Percentiles rank a stretch among this genome's conserved stretches.
phyloP scores from a whole-genome alignment of 1,140 invertebrate genomes.

The Elymnias hypermnestra region DNA sequence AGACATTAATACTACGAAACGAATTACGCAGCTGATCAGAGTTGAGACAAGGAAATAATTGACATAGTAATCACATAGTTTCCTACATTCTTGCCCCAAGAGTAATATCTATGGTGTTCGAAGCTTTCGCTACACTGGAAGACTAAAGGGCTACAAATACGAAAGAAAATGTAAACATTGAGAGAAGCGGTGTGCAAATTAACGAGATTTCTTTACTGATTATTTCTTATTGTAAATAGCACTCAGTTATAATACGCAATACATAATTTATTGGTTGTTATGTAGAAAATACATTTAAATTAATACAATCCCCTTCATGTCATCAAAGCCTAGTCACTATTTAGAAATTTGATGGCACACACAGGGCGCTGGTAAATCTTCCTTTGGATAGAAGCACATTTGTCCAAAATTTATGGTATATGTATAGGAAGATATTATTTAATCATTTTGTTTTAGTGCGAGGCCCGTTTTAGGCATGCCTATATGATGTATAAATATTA shows the following conservation, averaged over 20 bases:
- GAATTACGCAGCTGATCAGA: constrained; percentile 40
- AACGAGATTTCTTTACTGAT: too few species aligned
- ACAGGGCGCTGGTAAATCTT: too few species aligned
- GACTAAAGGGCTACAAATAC: constrained; percentile 40
- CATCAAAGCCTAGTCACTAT: too few species aligned
- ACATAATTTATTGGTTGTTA: constrained; percentile 64
- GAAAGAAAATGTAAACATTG: constrained; percentile 25
- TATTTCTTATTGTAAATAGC: too few species aligned
- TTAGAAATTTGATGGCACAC: too few species aligned
- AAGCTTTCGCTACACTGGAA: constrained; percentile 57
- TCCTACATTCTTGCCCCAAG: constrained; percentile 54
- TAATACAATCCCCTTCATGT: constrained; percentile 1
- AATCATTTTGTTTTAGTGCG: constrained; percentile 2
- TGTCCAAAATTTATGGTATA: too few species aligned
- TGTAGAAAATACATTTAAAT: constrained; percentile 35
- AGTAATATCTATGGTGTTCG: constrained; percentile 43
- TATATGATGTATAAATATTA: constrained; percentile 18
- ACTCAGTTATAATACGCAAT: constrained; percentile 45
- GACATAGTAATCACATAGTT: constrained; percentile 74
- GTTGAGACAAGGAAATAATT: constrained; percentile 68
- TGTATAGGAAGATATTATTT: too few species aligned
- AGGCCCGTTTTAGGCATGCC: constrained; percentile 20
- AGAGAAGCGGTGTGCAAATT: constrained; percentile 45
- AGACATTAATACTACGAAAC: constrained; percentile 31
- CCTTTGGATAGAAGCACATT: too few species aligned